A percentile compares a stretch with the other conserved stretches of the same genome.
Evolutionary conservation across 2,888 invertebrate genomes (phyloP).

Genomic region (Drosophila sordidula): DNA sequence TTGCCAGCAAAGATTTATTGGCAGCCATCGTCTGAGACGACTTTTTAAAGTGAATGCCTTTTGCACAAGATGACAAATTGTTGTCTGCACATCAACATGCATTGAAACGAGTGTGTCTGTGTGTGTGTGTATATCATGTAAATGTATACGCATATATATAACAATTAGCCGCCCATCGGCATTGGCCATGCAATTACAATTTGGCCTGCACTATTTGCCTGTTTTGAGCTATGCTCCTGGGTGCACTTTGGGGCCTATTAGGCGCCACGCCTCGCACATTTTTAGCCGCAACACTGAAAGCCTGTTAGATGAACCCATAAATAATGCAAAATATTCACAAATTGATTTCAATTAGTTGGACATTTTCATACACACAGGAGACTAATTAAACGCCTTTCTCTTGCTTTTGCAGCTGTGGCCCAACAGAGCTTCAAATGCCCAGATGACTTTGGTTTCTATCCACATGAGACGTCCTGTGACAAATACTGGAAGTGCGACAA

Average conservation of each 20-base stretch:
- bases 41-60: constrained; percentile 77
- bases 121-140: background rate
- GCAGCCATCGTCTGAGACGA: constrained; percentile 61
- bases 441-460: constrained; percentile 97
- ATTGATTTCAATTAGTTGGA: constrained; percentile 48
- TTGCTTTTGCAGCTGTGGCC: constrained; percentile 87
- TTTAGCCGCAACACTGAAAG: background rate
- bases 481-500: constrained; percentile 98
- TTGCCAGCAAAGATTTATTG: constrained; percentile 73
- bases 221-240: constrained; percentile 23
- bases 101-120: background rate
- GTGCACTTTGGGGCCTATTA: constrained; percentile 25
- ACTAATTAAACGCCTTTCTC: constrained; percentile 38
- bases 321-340: constrained; percentile 41
- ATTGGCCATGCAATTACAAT: constrained; percentile 38
- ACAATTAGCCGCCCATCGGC: constrained; percentile 34
- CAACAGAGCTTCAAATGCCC: constrained; percentile 96
- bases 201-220: background rate
- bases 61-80: constrained; percentile 70
- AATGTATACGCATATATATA: constrained; percentile 1
- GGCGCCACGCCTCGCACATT: constrained; percentile 1
- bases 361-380: constrained; percentile 29
- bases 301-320: constrained; percentile 12
- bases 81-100: constrained; percentile 33
- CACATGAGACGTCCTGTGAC: constrained; percentile 95